Evolutionary conservation across 2,888 invertebrate genomes (phyloP), one percentile per base, ranked within the genome.

Genomic region (Ferdinandea cuprea): DNA sequence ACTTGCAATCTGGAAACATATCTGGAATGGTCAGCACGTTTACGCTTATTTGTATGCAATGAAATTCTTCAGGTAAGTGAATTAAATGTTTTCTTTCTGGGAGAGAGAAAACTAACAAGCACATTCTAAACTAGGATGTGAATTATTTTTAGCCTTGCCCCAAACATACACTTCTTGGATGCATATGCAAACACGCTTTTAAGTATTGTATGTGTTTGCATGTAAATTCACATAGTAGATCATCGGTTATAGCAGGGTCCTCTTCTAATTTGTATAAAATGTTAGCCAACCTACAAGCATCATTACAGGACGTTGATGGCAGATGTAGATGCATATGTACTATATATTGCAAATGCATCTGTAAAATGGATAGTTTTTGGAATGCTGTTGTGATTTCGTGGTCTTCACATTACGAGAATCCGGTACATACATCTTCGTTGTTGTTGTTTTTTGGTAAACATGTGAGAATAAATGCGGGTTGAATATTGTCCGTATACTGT

Each of bases 1-100:
- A 91, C 91, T 42, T 91, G 91, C 85, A 91, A 90, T 86, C 87
- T 91, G 87, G 90, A 91, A 88, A 90, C 89, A 76, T 91, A 91
- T 87, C 87, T 91, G 74, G 90, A 90, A 85, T 90, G 91, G 91
- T 89, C 91, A 85, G 88, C 89, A 87, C 90, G 90, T 87, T 85
- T 91, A 74, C 89, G 90, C 72, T 86, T 91, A 78, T 89, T 91
- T 87, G 91, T 90, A 85, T 90, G 90, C 87, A 91, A 91, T 85
- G 90, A 91, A 88, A 91, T 91, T 87, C 88, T 91, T 84, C 89
- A 90, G 89, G 91, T 91, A 87, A 88, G 87, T 86, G 66, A 78
- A 79, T 65, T 71, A 63, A 85, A 81, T 77, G 50, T 69, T 66
- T 78, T 68, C 77, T 21, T 13, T 17, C 37, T 13, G 32, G 30